Evolutionary conservation across 2,888 invertebrate species (phyloP).

Genomic region (Phania funesta): DNA sequence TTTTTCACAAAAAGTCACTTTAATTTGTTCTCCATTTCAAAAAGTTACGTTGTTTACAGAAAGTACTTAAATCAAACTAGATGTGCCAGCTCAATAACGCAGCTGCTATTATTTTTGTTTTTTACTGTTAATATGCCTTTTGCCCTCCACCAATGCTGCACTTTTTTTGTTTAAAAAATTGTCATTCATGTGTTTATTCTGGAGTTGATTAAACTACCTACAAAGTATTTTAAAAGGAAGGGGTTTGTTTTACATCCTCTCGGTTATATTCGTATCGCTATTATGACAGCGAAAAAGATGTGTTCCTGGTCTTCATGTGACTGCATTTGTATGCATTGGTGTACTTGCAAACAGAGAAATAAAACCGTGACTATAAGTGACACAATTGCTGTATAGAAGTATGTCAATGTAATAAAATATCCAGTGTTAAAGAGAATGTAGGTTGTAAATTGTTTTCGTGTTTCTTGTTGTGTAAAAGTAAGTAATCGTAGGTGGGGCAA

Average conservation of each 20-base stretch:
- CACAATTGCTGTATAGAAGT: background rate
- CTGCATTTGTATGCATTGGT: background rate
- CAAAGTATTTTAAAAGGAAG: slow-evolving; percentile 8
- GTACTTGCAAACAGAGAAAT: background rate
- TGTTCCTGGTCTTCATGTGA: background rate
- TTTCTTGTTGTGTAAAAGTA: background rate
- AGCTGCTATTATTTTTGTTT: background rate
- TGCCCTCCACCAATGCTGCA: background rate
- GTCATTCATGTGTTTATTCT: slow-evolving; percentile 2
- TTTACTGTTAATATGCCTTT: background rate
- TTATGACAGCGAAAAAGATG: background rate
- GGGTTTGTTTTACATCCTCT: slow-evolving; percentile 18
- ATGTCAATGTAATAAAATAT: slow-evolving; percentile 14
- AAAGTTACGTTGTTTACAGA: too few species aligned
- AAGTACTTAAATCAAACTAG: too few species aligned
- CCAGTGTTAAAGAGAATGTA: background rate
- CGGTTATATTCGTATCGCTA: background rate
- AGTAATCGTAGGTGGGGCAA: background rate
- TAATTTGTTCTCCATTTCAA: too few species aligned
- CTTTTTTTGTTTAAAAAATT: background rate
- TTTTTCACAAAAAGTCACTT: background rate
- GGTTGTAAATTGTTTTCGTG: background rate
- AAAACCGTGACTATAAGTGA: background rate
- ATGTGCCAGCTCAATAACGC: background rate
- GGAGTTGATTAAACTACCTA: slow-evolving; percentile 32